Percentiles rank a stretch among this genome's conserved stretches.
Evolutionary conservation across 2,888 invertebrate species (phyloP).

Genomic region (Dorcus parallelipipedus): DNA sequence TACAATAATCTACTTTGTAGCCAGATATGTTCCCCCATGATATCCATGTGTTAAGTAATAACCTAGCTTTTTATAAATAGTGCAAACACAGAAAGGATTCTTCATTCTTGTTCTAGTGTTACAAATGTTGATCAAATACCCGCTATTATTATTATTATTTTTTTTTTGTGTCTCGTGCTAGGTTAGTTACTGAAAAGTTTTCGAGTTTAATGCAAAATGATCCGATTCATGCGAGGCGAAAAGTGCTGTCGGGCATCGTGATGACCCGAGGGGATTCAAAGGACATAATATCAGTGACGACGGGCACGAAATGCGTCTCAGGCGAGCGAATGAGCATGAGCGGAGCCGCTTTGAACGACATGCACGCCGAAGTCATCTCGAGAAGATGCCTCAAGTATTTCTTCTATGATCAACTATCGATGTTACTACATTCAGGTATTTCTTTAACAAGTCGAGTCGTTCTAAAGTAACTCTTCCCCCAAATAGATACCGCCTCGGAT

Average conservation of each 20-base stretch:
- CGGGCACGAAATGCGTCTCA: constrained; percentile 93
- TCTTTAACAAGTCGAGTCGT: too few species aligned
- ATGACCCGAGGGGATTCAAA: constrained; percentile 61
- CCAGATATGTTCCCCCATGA: too few species aligned
- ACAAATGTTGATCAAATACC: neutral
- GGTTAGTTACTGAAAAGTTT: constrained; percentile 60
- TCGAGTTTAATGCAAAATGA: constrained; percentile 73
- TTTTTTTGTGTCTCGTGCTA: constrained; percentile 17
- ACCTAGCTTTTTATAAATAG: too few species aligned
- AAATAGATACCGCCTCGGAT: constrained; percentile 16
- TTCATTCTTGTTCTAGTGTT: too few species aligned
- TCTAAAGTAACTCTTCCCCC: too few species aligned
- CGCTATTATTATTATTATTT: neutral
- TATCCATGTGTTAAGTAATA: too few species aligned
- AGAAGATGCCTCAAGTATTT: constrained; percentile 76
- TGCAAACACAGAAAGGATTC: too few species aligned
- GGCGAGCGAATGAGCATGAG: constrained; percentile 88
- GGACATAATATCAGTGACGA: constrained; percentile 71
- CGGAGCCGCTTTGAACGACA: constrained; percentile 88
- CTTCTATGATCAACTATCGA: constrained; percentile 73
- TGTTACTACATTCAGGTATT: constrained; percentile 57
- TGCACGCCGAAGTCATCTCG: constrained; percentile 94
- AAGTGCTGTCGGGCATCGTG: constrained; percentile 94
- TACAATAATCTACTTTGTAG: too few species aligned
- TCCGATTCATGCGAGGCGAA: constrained; percentile 72